These are phyloP conservation scores for Drosophila mettleri DNA, from an alignment of 2,888 invertebrate genomes.

Conservation along the genomic window DNA sequence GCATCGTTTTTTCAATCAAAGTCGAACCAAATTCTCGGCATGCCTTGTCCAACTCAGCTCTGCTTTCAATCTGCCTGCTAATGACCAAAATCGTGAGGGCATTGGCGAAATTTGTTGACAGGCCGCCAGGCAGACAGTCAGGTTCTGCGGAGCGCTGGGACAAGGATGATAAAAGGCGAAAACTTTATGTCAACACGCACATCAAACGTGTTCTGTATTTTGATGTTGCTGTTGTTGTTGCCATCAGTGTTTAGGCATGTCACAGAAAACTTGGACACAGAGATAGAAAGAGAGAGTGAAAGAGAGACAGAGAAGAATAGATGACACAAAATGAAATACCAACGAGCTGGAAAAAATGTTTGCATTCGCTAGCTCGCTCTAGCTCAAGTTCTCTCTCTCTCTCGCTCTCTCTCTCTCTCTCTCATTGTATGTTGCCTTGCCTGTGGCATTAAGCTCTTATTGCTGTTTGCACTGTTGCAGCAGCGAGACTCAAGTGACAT, in stretches of 20 bases:
- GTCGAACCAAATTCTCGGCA: background rate
- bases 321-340: constrained; percentile 30
- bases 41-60: background rate
- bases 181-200: constrained; percentile 61
- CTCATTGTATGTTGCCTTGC: background rate
- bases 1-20: constrained; percentile 7
- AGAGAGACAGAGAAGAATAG: background rate
- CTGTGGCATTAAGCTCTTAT: constrained; percentile 32
- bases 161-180: constrained; percentile 40
- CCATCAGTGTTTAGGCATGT: constrained; percentile 36
- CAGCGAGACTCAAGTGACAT: constrained; percentile 60
- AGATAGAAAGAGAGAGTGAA: background rate
- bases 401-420: background rate
- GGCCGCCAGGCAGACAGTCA: constrained; percentile 17
- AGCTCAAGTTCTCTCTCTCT: background rate
- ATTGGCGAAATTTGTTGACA: constrained; percentile 45
- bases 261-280: constrained; percentile 16
- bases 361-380: constrained; percentile 23
- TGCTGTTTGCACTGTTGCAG: constrained; percentile 53
- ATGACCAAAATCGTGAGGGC: constrained; percentile 28
- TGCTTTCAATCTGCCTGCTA: constrained; percentile 13
- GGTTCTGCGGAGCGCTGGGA: constrained; percentile 13
- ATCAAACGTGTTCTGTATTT: constrained; percentile 36
- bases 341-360: constrained; percentile 51
- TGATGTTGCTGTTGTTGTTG: constrained; percentile 24